Conservation (phyloP, 2,113 vertebrate genomes). For the Coreoperca whiteheadi region DNA sequence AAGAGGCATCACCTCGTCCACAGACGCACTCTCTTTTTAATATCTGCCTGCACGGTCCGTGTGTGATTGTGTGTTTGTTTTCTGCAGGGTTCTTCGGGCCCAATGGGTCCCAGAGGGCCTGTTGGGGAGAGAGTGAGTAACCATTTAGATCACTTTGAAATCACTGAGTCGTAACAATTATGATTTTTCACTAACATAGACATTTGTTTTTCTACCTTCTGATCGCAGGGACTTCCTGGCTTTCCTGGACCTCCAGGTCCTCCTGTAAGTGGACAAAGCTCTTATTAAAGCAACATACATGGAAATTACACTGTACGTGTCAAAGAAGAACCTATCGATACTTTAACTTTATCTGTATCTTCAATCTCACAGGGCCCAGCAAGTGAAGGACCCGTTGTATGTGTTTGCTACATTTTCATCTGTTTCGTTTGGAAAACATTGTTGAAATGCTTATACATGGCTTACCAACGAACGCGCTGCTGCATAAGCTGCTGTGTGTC, state of each 20-base stretch:
- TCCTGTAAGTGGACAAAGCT: conserved; percentile 78
- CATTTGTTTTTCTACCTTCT: not conserved
- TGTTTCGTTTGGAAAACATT: not conserved
- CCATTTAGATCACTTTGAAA: not conserved
- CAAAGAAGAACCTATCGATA: not conserved
- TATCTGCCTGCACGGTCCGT: conserved; percentile 4
- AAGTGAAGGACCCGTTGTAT: conserved; percentile 82
- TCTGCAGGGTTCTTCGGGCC: conserved; percentile 80
- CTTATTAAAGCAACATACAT: not conserved
- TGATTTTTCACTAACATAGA: not conserved
- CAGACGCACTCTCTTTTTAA: conserved; percentile 23
- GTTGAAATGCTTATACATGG: not conserved
- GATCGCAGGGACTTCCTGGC: conserved; percentile 84
- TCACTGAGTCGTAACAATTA: not conserved
- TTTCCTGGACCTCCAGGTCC: conserved; percentile 84
- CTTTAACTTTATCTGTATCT: not conserved
- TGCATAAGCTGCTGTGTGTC: conserved; percentile 11
- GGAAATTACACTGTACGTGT: not conserved
- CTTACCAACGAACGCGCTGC: not conserved
- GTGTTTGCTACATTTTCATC: conserved; percentile 48
- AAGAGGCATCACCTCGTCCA: conserved; percentile 47
- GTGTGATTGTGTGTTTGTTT: conserved; percentile 39
- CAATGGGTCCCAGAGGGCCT: conserved; percentile 84
- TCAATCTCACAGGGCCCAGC: conserved; percentile 77
- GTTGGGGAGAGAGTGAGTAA: conserved; percentile 86